phyloP scores from a whole-genome alignment of 2,113 vertebrate genomes.

The Raja brachyura region DNA sequence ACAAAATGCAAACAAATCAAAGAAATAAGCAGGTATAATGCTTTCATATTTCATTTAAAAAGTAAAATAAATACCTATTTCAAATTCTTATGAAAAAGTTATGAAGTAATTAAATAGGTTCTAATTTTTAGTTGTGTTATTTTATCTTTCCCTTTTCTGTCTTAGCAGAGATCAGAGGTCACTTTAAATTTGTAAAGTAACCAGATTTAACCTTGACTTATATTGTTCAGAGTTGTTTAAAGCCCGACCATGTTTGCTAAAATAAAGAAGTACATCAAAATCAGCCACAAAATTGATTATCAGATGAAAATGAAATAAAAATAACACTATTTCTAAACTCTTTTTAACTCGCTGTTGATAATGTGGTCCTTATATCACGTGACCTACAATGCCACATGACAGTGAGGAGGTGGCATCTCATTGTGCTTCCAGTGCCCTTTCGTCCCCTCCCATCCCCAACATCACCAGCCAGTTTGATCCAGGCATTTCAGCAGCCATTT shows the following conservation, averaged over 20 bases:
- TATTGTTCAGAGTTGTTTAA: neutral
- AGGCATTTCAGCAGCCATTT: slow-evolving; percentile 7
- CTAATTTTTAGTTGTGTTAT: neutral
- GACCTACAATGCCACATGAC: neutral
- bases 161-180: neutral
- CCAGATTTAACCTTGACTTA: neutral
- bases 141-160: neutral
- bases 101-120: neutral
- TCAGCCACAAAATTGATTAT: neutral
- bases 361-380: neutral
- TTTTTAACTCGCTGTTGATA: neutral
- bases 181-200: neutral
- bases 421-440: neutral
- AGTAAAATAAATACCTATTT: neutral
- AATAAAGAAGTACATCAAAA: neutral
- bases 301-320: neutral
- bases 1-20: neutral
- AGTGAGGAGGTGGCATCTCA: neutral
- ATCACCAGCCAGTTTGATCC: slow-evolving; percentile 2
- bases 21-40: neutral
- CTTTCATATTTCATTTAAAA: neutral
- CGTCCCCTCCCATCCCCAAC: neutral
- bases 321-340: neutral
- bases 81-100: neutral
- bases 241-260: neutral